These are phyloP conservation scores for Cataglyphis albicans DNA, from an alignment of 2,888 invertebrate genomes.

Conservation along the genomic window DNA sequence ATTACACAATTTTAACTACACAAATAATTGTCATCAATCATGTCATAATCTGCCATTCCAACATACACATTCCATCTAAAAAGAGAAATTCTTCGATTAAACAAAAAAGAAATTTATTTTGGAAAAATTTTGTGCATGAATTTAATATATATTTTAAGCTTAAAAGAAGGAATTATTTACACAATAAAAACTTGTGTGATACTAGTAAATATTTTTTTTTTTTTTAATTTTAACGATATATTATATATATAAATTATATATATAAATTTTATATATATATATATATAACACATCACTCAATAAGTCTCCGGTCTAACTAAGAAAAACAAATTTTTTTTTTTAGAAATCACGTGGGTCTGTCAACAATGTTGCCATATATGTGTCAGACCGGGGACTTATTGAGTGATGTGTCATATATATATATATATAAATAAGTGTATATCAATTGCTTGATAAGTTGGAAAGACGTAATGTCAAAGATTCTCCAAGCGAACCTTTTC, in stretches of 20 bases:
- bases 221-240: no score
- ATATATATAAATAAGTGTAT: no score
- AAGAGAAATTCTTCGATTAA: not conserved
- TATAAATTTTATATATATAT: no score
- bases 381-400: no score
- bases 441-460: no score
- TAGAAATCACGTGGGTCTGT: no score
- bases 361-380: no score
- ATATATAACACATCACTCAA: no score
- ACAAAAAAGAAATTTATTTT: not conserved
- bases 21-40: not conserved
- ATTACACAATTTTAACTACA: not conserved
- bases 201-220: not conserved
- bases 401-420: no score
- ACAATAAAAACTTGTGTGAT: not conserved
- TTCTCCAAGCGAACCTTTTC: constrained; percentile 8
- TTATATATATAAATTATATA: no score
- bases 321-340: no score
- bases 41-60: not conserved
- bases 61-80: not conserved
- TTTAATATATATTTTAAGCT: not conserved
- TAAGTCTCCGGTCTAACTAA: no score
- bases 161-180: not conserved
- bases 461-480: not conserved
- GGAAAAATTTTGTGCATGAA: not conserved